phyloP scores from a whole-genome alignment of 2,888 invertebrate species.

The Harpalus rubripes region DNA sequence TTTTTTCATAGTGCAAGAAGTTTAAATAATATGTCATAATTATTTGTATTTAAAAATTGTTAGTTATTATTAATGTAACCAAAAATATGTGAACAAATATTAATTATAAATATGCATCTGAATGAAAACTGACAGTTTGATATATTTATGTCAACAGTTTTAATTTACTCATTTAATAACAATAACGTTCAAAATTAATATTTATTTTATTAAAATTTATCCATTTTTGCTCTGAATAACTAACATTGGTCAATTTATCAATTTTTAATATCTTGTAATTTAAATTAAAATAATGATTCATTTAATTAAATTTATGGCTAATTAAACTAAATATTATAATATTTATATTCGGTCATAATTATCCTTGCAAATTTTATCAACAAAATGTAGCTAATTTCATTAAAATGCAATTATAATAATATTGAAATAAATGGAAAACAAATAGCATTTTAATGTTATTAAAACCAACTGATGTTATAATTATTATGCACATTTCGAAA shows the following conservation, averaged over 20 bases:
- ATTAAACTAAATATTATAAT: conserved; percentile 36
- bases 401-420: conserved; percentile 24
- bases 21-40: too few species aligned
- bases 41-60: too few species aligned
- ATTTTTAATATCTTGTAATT: conserved; percentile 1
- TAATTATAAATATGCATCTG: too few species aligned
- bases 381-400: conserved; percentile 3
- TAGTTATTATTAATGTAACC: too few species aligned
- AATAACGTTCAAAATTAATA: not conserved
- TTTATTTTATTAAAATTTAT: conserved; percentile 19
- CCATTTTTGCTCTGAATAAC: not conserved
- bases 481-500: not conserved
- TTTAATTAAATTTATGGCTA: conserved; percentile 18
- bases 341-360: conserved; percentile 23
- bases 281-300: conserved; percentile 2
- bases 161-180: not conserved
- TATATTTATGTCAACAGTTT: not conserved
- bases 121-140: not conserved
- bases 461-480: not conserved
- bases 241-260: not conserved
- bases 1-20: too few species aligned
- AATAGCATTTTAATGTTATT: conserved; percentile 18
- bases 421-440: conserved; percentile 28
- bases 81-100: too few species aligned
- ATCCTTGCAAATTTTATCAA: conserved; percentile 9